Base-by-base conservation (phyloP, 2,113 vertebrate species). In the Burhinus bistriatus region DNA sequence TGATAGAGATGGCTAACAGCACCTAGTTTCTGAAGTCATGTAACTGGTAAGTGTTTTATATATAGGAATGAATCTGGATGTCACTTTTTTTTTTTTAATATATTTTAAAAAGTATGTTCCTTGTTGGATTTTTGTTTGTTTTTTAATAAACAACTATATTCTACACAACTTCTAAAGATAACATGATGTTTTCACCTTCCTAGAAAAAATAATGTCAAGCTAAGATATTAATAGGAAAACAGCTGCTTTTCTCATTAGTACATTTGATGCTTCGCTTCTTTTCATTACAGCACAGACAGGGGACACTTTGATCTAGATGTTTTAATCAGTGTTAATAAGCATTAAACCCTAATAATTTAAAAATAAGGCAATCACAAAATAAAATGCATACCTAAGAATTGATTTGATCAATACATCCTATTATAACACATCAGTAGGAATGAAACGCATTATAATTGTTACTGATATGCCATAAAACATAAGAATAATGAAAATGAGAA, bases 161-260 rank as follows among this genome's bases (percentile, higher is more conserved):
- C 8, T 70, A n/a, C n/a, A 5, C 10, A 83, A 12, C 45, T 87
- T 92, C 55, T 84, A 64, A 87, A 83, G 68, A 68, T 11, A 82
- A 69, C 29, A 78, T 62, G 45, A 58, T 76, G 42, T 79, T 95
- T 93, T 87, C 26, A 87, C 89, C 78, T 96, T 75, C 32, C 47
- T 49, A 75, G 55, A 52, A 84, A 94, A 95, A 93, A 68, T 1
- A 78, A 87, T 89, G 93, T 95, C 91, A 91, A 83, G 57, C 26
- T 76, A 94, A 91, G 52, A 79, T 78, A 95, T 83, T 88, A 94
- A 55, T 29, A 93, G 80, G 65, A 89, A 91, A 95, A 91, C 73
- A 93, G 38, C 61, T 84, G 69, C 36, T 85, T 96, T 87, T 82
- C 44, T 94, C 84, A 96, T 92, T 87, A 93, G 83, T 87, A 68